A percentile compares a stretch with the other conserved stretches of the same genome.
Conservation (phyloP, 1,140 invertebrate species). For the Lasioglossum baleicum region DNA sequence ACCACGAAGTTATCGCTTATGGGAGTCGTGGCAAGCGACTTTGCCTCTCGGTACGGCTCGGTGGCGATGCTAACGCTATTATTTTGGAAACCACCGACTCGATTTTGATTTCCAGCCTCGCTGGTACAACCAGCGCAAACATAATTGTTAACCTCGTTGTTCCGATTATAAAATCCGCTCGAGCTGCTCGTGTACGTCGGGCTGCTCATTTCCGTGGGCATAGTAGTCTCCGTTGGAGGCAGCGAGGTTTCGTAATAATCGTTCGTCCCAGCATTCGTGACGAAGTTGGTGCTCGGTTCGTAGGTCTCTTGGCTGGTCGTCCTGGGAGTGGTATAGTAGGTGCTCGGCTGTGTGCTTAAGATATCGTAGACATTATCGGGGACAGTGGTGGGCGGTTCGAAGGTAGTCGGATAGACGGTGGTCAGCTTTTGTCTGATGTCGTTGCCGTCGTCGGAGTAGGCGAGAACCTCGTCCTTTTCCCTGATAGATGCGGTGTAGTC, state of each 20-base stretch:
- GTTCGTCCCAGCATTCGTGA: not conserved
- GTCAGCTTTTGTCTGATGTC: conserved; percentile 74
- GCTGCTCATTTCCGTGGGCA: conserved; percentile 65
- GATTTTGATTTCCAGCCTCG: conserved; percentile 67
- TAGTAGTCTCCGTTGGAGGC: not conserved
- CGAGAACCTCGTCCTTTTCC: conserved; percentile 87
- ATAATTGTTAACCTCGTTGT: not conserved
- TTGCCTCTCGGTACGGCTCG: conserved; percentile 75
- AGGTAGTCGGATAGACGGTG: conserved; percentile 67
- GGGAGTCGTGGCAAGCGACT: conserved; percentile 69
- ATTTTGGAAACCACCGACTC: conserved; percentile 80
- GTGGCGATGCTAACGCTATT: conserved; percentile 68
- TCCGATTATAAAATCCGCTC: not conserved
- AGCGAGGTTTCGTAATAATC: not conserved
- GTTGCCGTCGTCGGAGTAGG: conserved; percentile 85
- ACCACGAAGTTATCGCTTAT: conserved; percentile 77
- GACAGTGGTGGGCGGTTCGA: conserved; percentile 35
- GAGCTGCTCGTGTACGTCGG: conserved; percentile 70
- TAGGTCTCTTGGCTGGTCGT: not conserved
- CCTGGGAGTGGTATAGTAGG: conserved; percentile 72
- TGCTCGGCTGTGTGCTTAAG: conserved; percentile 47
- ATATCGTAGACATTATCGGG: conserved; percentile 24
- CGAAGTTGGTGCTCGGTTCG: conserved; percentile 35
- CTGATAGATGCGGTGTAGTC: conserved; percentile 80
- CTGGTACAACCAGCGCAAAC: not conserved